Conservation (phyloP, 2,888 invertebrate species). For the Dolichomitus sp. region DNA sequence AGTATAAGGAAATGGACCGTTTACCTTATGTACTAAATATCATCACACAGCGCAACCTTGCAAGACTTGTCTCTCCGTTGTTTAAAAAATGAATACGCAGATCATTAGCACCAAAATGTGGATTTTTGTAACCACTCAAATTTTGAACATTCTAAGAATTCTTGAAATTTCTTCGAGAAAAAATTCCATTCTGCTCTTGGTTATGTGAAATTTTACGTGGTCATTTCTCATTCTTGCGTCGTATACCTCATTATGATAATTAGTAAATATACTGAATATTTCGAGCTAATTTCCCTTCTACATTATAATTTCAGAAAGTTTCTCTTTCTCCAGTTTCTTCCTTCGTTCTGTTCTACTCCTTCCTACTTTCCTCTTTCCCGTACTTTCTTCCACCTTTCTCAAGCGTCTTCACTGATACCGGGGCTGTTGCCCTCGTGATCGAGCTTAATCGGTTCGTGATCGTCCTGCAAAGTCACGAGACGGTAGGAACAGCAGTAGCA, state of each 20-base stretch:
- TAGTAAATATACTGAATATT: neutral
- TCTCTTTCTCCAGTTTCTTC: constrained; percentile 21
- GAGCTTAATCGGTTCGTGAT: constrained; percentile 53
- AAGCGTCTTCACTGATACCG: constrained; percentile 21
- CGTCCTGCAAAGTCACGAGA: constrained; percentile 40
- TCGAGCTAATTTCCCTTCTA: neutral
- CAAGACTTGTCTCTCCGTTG: too few species aligned
- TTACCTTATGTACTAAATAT: too few species aligned
- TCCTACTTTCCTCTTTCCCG: constrained; percentile 32
- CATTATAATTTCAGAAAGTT: neutral
- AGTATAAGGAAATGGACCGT: too few species aligned
- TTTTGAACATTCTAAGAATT: neutral
- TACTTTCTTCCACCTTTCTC: constrained; percentile 43
- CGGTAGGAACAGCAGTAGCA: neutral
- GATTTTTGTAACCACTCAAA: too few species aligned
- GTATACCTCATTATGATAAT: neutral
- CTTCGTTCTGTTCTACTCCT: constrained; percentile 26
- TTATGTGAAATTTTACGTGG: neutral
- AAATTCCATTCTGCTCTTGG: neutral
- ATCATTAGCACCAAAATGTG: too few species aligned
- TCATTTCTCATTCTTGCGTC: neutral
- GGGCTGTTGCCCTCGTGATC: constrained; percentile 8
- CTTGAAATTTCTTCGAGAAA: neutral
- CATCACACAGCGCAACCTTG: too few species aligned
- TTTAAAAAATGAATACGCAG: too few species aligned